Percentiles rank a stretch among this genome's conserved stretches.
These are phyloP conservation scores for Microctenopoma steveboyesi DNA, from an alignment of 2,797 vertebrate species.

Conservation along the genomic window DNA sequence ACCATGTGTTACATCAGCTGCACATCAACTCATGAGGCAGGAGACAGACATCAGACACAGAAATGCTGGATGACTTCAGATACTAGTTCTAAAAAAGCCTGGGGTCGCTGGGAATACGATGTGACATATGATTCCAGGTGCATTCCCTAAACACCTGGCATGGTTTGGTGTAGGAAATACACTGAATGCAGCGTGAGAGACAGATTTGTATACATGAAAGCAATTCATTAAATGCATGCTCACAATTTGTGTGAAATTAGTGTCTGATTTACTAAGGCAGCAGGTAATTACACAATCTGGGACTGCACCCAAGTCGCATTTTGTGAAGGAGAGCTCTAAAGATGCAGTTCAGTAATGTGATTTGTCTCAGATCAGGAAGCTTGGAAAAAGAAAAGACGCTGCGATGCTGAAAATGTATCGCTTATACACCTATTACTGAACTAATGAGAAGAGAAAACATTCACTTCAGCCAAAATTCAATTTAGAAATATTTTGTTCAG, in stretches of 20 bases:
- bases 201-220: constrained; percentile 42
- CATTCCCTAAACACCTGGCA: background rate
- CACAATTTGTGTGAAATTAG: constrained; percentile 51
- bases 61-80: constrained; percentile 23
- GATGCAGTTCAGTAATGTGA: background rate
- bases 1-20: constrained; percentile 43
- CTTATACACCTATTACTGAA: constrained; percentile 1
- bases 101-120: constrained; percentile 2
- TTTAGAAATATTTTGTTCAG: background rate
- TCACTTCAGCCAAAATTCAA: background rate
- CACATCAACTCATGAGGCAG: constrained; percentile 25
- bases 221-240: constrained; percentile 40
- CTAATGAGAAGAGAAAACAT: background rate
- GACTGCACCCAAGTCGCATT: constrained; percentile 1
- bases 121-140: background rate
- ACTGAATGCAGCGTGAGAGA: background rate
- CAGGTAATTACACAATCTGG: constrained; percentile 43
- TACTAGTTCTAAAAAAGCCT: constrained; percentile 16
- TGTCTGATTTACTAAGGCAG: constrained; percentile 27
- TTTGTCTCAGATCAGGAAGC: constrained; percentile 5
- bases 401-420: constrained; percentile 2
- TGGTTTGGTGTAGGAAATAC: background rate
- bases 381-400: constrained; percentile 7
- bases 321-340: constrained; percentile 10
- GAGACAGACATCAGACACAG: constrained; percentile 10